Evolutionary conservation across 2,888 invertebrate genomes (phyloP), one percentile per base, ranked within the genome.

Genomic region (Campoplex nolae): DNA sequence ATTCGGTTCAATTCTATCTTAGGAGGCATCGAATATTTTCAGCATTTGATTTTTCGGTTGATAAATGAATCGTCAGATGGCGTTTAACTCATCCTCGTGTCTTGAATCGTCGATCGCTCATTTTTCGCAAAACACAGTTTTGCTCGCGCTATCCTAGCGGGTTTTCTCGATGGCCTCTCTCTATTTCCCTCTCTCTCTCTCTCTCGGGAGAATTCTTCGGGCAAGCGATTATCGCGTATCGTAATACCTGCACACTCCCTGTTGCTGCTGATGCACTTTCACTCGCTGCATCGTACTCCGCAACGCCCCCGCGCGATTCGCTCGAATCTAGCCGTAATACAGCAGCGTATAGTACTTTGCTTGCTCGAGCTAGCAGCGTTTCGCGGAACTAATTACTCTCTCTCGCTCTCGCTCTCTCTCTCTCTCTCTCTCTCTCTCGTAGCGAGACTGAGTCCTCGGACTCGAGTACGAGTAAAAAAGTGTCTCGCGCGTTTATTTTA

Each of bases 371-470:
- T 79, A 62, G 78, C 78, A 78, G 79, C 80, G 80, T 83, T 76
- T 87, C 88, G 88, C 89, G 89, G 89, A 89, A 89, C 89, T 89
- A 89, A 89, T 89, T 89, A 89, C 89, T 88, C 88, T 81, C 65
- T 80, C 74, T 3, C 38, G 38, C 6, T 3, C 38, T 6, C n/a
- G n/a, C n/a, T n/a, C n/a, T n/a, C 89, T 88, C 88, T 81, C 70
- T 80, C 74, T 3, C 38, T 0, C 6, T 4, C 38, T 6, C 23
- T 23, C 23, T 23, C 23, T 23, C 23, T 23, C 23, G 32, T 71
- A 83, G 81, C 77, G 74, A 83, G 81, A 77, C 74, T 13, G 56
- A 56, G 56, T 54, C 73, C 45, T 70, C 80, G 84, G 84, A 76
- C 80, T 78, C 80, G 82, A 70, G 58, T 58, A 38, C n/a, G 32